Percentiles rank a stretch among this genome's conserved stretches.
These are phyloP conservation scores for Artemia franciscana DNA, from an alignment of 1,140 invertebrate species.

Conservation along the genomic window DNA sequence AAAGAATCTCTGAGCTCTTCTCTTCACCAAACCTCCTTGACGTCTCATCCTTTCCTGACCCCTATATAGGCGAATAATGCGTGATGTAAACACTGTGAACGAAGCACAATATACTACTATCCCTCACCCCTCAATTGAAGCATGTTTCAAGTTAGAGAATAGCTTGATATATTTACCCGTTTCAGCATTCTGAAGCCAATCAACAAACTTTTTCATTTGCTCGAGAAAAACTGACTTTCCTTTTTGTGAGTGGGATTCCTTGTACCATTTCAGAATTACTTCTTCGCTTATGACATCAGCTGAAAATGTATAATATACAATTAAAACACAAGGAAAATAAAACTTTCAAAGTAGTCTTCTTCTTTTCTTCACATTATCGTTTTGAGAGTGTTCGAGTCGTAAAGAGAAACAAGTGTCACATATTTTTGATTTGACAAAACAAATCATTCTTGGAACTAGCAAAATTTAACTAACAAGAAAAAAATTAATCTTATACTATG, in stretches of 20 bases:
- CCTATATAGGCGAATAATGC: no score
- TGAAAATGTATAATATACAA: slow-evolving; percentile 17
- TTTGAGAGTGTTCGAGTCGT: no score
- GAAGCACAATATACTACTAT: slow-evolving; percentile 75
- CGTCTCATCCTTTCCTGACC: no score
- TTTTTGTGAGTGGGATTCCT: slow-evolving; percentile 69
- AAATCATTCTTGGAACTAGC: no score
- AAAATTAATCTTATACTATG: no score
- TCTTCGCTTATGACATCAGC: slow-evolving; percentile 72
- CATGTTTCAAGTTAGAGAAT: slow-evolving; percentile 5
- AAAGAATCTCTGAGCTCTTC: slow-evolving; percentile 83
- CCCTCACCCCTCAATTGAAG: slow-evolving; percentile 37
- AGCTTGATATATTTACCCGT: slow-evolving; percentile 31
- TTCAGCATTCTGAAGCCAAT: slow-evolving; percentile 89
- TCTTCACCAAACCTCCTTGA: no score
- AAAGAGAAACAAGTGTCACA: no score
- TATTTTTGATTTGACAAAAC: no score
- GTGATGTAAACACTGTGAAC: no score
- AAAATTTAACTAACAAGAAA: no score
- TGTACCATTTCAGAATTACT: slow-evolving; percentile 79
- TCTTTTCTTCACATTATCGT: no score
- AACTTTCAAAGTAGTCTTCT: background rate
- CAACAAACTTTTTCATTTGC: slow-evolving; percentile 89
- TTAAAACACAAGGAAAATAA: background rate
- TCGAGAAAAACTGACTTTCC: slow-evolving; percentile 91